Percentiles rank a stretch among this genome's conserved stretches.
phyloP scores from a whole-genome alignment of 2,797 vertebrate species.

The Odontamblyopus lacepedii region DNA sequence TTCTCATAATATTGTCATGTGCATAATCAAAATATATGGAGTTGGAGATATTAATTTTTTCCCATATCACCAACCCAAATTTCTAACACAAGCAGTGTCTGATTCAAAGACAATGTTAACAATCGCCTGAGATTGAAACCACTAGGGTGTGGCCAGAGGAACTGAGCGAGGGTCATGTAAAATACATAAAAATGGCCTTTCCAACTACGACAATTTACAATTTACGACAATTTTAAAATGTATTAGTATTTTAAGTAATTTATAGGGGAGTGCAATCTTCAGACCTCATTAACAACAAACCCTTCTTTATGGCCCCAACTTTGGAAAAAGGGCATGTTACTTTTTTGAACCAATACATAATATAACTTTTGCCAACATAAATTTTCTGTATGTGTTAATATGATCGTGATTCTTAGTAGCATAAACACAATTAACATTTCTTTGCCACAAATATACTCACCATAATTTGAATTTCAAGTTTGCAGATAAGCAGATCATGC shows the following conservation, averaged over 20 bases:
- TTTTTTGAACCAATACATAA: neutral
- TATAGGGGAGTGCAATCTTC: too few relatives aligned
- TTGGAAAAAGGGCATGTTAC: neutral
- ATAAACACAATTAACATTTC: neutral
- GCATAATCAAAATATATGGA: neutral
- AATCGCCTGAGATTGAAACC: conserved; percentile 3
- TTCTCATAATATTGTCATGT: neutral
- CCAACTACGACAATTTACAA: too few relatives aligned
- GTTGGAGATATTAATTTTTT: neutral
- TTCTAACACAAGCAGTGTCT: neutral
- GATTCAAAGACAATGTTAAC: neutral
- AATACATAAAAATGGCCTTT: neutral
- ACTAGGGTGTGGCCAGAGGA: conserved; percentile 52
- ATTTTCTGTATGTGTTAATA: neutral
- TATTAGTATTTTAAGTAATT: neutral
- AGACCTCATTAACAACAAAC: too few relatives aligned
- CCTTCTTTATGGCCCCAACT: too few relatives aligned
- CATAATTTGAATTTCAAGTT: conserved; percentile 98
- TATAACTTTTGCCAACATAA: neutral
- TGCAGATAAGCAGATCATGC: conserved; percentile 94
- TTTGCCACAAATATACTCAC: conserved; percentile 75
- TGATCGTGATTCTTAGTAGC: too few relatives aligned
- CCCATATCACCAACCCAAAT: neutral
- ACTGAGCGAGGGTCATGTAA: conserved; percentile 29
- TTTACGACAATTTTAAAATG: neutral